Percentiles rank a stretch among this genome's conserved stretches.
Conservation (phyloP, 2,797 vertebrate genomes). For the Tapera naevia region DNA sequence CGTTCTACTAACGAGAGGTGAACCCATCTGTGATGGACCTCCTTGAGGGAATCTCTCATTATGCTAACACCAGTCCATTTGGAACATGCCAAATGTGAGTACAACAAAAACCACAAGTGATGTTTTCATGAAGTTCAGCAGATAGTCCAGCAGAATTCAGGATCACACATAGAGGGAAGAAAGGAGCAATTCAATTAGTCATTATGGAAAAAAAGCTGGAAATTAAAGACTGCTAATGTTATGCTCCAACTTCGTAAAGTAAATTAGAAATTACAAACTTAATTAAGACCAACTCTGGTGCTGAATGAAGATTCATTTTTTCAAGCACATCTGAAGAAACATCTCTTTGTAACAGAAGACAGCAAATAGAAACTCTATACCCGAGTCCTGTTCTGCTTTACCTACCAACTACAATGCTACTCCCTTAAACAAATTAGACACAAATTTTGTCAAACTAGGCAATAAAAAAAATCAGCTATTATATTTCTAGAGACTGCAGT, state of each 20-base stretch:
- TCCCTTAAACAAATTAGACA: background rate
- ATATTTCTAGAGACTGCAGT: background rate
- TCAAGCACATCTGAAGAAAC: background rate
- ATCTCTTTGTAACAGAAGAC: background rate
- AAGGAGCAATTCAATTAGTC: conserved; percentile 89
- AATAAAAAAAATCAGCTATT: background rate
- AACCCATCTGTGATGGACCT: conserved; percentile 84
- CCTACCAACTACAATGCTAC: background rate
- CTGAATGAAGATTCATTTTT: background rate
- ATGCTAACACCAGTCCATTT: conserved; percentile 86
- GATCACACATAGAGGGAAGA: conserved; percentile 87
- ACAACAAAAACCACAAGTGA: conserved; percentile 80
- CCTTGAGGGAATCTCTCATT: conserved; percentile 90
- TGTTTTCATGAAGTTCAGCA: conserved; percentile 80
- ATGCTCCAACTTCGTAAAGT: conserved; percentile 58
- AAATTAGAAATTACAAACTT: conserved; percentile 7
- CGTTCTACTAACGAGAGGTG: conserved; percentile 84
- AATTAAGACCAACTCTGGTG: background rate
- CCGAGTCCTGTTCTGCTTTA: background rate
- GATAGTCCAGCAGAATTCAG: conserved; percentile 84
- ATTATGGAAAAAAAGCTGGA: conserved; percentile 73
- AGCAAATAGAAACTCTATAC: background rate
- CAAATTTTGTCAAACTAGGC: background rate
- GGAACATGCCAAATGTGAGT: conserved; percentile 72
- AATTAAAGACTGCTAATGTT: conserved; percentile 72